phyloP scores from a whole-genome alignment of 2,797 vertebrate species.

The Dromococcyx pavoninus region DNA sequence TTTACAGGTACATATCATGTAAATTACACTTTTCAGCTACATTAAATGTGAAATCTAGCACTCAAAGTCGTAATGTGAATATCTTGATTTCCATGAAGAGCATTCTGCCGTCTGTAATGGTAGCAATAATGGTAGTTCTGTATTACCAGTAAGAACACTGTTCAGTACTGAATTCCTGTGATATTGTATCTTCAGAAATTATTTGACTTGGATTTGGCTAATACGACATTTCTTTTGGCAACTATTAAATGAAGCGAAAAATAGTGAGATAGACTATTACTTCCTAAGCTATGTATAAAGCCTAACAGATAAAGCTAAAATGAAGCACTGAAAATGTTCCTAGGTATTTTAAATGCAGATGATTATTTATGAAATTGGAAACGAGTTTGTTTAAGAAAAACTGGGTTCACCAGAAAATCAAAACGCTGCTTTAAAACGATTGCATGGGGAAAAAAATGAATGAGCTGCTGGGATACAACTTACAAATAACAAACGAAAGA shows the following conservation, averaged over 20 bases:
- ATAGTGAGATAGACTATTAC: neutral
- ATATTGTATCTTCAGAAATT: neutral
- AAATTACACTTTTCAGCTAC: neutral
- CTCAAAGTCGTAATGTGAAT: neutral
- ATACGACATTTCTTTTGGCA: neutral
- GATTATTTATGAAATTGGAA: neutral
- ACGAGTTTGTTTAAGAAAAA: neutral
- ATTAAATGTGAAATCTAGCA: neutral
- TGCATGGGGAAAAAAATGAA: neutral
- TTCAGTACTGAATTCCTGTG: neutral
- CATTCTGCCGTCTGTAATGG: neutral
- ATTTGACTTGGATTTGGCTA: neutral
- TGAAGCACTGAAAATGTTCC: neutral
- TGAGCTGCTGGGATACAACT: neutral
- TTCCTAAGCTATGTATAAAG: neutral
- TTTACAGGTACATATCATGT: neutral
- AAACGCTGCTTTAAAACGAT: neutral
- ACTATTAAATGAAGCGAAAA: neutral
- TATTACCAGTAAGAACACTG: neutral
- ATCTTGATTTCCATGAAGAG: neutral
- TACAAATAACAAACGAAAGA: neutral
- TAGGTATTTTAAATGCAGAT: neutral
- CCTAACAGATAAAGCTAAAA: neutral
- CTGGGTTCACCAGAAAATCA: neutral
- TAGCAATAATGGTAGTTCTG: neutral